Base-by-base conservation (phyloP, 2,888 invertebrate genomes). In the Trileptium ribeirensis region DNA sequence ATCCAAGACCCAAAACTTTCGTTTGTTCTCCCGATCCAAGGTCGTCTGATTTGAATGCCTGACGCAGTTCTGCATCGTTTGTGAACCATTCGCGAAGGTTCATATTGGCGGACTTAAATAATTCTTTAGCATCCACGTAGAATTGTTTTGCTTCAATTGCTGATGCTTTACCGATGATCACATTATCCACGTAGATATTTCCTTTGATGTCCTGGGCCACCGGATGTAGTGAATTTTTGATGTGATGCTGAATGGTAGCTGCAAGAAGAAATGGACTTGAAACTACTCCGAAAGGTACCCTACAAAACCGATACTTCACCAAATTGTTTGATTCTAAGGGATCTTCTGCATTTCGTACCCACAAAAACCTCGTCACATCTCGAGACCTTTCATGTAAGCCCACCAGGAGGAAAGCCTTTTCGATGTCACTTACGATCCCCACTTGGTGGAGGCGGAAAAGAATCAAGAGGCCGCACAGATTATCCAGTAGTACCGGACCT, bases 311-410 rank as follows among this genome's bases (percentile, higher is more conserved):
- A 36, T 75, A 75, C n/a, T 3, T 36, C n/a, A 34, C 34, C n/a
- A 75, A 36, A 36, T 75, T 75, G 15, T 8, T 75, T n/a, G 8
- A 24, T 3, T 15, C 24, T 33, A 34, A 29, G 3, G 77, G 37
- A 2, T 33, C n/a, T 15, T 75, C 8, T 2, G 3, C 8, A 38
- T 34, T 39, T 38, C 36, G 24, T 0, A 82, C 31, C 84, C 84
- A 84, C 0, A 85, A 29, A 31, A 84, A 84, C 3, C 84, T 39
- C 31, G 75, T 77, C 0, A 78, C 80, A 31, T 85, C 83, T 29
- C 84, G 40, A 8, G 36, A 36, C 79, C 82, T 1, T 75, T 79
- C 67, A 79, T 34, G 70, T 82, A 84, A 0, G 79, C 83, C 67
- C 80, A 84, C 33, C 77, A 70, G 39, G 79, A 82, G 82, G 81